Evolutionary conservation across 2,888 invertebrate genomes (phyloP), one percentile per base, ranked within the genome.

Genomic region (Eristalis pertinax): DNA sequence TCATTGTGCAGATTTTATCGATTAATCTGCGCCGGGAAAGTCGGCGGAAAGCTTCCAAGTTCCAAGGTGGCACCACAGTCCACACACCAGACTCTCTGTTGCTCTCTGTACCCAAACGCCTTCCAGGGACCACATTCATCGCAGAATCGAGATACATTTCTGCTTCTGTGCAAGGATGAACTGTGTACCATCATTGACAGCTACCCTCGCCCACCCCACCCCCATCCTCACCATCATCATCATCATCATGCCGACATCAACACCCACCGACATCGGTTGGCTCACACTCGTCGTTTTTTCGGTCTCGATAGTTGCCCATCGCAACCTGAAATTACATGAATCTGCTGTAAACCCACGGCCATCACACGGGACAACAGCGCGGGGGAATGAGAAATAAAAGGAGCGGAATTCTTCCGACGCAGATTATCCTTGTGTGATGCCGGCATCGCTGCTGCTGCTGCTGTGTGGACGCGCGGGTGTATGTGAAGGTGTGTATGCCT

Each of bases 51-150:
- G 65, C 56, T 82, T 77, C 56, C 62, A 72, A 63, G 62, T 82
- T 77, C 56, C 62, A 72, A 63, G 67, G 75, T 67, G 67, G 74
- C 24, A 19, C 58, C 50, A 72, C 35, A 62, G 41, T 41, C 58
- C 4, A n/a, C n/a, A n/a, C n/a, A n/a, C n/a, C n/a, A 68, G 29
- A 69, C 43, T 22, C 60, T 65, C 67, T 65, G 41, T 81, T 58
- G 29, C 56, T 64, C 65, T 62, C 32, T 65, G 35, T 35, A 24
- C 24, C 43, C 43, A 58, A 56, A 68, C 4, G 26, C 60, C 26
- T 86, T 86, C 86, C 86, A 86, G 69, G 70, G 65, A 64, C 75
- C 75, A 82, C 69, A 82, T 86, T 86, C 86, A 86, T 67, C 69
- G 24, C 50, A n/a, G 41, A 68, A 64, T 50, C 26, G 69, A 70